These are phyloP conservation scores for Colletes latitarsis DNA, from an alignment of 1,140 invertebrate species.

Conservation along the genomic window DNA sequence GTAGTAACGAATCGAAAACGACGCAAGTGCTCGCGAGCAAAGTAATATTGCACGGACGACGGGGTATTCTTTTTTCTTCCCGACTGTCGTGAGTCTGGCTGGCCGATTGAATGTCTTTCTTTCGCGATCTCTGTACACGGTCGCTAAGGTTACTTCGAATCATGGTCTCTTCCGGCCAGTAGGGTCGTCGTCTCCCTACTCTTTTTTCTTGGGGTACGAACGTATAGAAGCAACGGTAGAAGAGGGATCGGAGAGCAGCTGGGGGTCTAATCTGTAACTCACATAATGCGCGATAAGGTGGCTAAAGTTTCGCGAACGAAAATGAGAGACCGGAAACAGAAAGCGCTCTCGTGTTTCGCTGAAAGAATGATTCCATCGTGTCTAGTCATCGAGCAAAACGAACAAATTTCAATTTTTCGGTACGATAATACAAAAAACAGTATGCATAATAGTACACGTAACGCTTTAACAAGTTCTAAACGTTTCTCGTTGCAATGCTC, in stretches of 20 bases:
- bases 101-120: constrained; percentile 34
- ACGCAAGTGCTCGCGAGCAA: neutral
- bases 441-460: too few relatives aligned
- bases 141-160: constrained; percentile 60
- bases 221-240: neutral
- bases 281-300: constrained; percentile 34
- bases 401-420: too few relatives aligned
- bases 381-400: too few relatives aligned
- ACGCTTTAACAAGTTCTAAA: too few relatives aligned
- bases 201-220: constrained; percentile 38
- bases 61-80: neutral
- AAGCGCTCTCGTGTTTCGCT: neutral
- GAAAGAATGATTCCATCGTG: neutral
- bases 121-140: constrained; percentile 43
- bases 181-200: constrained; percentile 52
- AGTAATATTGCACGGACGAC: neutral
- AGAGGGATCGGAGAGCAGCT: constrained; percentile 49
- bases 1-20: neutral
- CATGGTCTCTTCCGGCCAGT: constrained; percentile 39
- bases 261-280: constrained; percentile 56
- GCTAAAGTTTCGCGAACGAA: constrained; percentile 34
- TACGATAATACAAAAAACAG: too few relatives aligned
- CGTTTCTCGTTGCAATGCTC: too few relatives aligned
- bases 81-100: neutral
- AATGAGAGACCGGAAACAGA: constrained; percentile 12